These are phyloP conservation scores for Oscheius sp. DNA, from an alignment of 2,888 invertebrate genomes.

Conservation along the genomic window DNA sequence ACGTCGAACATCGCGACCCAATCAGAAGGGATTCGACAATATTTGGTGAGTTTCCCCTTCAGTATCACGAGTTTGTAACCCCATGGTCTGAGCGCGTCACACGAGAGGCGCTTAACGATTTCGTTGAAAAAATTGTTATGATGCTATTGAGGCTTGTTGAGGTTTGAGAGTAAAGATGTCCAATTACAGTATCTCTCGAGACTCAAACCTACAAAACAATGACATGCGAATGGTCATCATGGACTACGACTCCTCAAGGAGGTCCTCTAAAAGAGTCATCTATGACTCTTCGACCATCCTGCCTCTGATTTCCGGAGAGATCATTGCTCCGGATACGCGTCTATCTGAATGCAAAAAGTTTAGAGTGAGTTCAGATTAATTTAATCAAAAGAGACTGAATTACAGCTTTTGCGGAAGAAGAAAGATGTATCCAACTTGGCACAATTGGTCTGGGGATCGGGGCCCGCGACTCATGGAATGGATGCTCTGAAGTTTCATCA, in stretches of 20 bases:
- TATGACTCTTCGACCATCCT: slow-evolving; percentile 38
- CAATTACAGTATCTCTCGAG: slow-evolving; percentile 33
- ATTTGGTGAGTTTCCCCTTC: slow-evolving; percentile 20
- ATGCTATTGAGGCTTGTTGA: too few species aligned
- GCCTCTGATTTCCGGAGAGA: slow-evolving; percentile 13
- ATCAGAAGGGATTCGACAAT: slow-evolving; percentile 8
- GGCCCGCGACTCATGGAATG: slow-evolving; percentile 46
- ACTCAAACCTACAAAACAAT: slow-evolving; percentile 6
- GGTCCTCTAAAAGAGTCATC: slow-evolving; percentile 22
- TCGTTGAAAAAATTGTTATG: slow-evolving; percentile 24
- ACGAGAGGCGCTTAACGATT: slow-evolving; percentile 13
- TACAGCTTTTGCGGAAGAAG: slow-evolving; percentile 38
- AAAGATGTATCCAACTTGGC: slow-evolving; percentile 44
- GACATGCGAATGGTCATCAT: slow-evolving; percentile 37
- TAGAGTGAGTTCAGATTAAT: not conserved
- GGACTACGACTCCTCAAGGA: slow-evolving; percentile 21
- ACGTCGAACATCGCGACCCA: not conserved
- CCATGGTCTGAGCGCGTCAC: not conserved
- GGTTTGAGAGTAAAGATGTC: not conserved
- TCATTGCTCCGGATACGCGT: slow-evolving; percentile 3
- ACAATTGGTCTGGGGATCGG: slow-evolving; percentile 64
- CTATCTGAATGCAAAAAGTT: slow-evolving; percentile 34
- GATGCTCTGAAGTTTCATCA: slow-evolving; percentile 67
- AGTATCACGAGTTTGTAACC: slow-evolving; percentile 7
- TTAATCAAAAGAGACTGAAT: not conserved